A percentile compares a stretch with the other conserved stretches of the same genome.
These are phyloP conservation scores for Ceyx margarethae DNA, from an alignment of 2,113 vertebrate species.

Conservation along the genomic window DNA sequence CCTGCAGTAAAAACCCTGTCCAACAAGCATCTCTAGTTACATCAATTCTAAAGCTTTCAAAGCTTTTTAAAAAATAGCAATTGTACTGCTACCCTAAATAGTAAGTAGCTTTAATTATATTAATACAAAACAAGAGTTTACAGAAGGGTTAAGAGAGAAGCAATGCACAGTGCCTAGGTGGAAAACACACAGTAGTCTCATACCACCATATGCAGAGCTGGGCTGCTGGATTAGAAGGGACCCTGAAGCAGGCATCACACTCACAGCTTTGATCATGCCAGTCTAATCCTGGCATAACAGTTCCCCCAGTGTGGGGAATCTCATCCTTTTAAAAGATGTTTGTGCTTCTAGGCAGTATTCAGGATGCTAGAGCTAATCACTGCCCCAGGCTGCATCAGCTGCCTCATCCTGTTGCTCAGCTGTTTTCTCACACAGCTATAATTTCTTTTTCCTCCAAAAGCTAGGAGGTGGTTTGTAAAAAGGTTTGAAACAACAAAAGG, in stretches of 20 bases:
- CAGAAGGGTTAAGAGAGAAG: background rate
- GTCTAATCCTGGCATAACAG: background rate
- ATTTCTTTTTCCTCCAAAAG: background rate
- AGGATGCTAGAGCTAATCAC: background rate
- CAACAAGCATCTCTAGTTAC: background rate
- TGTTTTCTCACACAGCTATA: background rate
- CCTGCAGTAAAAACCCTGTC: background rate
- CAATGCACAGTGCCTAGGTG: background rate
- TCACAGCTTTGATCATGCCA: background rate
- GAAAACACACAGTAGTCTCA: background rate
- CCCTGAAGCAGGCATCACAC: background rate
- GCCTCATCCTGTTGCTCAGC: background rate
- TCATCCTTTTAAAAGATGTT: background rate
- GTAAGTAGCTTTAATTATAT: background rate
- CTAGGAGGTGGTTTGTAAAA: background rate
- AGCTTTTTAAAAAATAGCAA: background rate
- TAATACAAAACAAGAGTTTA: background rate
- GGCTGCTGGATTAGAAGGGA: background rate
- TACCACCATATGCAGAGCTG: accelerated
- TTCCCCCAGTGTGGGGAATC: background rate
- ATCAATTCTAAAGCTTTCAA: background rate
- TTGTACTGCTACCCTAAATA: background rate
- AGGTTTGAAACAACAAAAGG: background rate
- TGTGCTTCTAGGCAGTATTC: background rate
- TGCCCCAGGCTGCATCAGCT: background rate